Conservation (phyloP, 2,888 invertebrate genomes). For the Biston stratarius region DNA sequence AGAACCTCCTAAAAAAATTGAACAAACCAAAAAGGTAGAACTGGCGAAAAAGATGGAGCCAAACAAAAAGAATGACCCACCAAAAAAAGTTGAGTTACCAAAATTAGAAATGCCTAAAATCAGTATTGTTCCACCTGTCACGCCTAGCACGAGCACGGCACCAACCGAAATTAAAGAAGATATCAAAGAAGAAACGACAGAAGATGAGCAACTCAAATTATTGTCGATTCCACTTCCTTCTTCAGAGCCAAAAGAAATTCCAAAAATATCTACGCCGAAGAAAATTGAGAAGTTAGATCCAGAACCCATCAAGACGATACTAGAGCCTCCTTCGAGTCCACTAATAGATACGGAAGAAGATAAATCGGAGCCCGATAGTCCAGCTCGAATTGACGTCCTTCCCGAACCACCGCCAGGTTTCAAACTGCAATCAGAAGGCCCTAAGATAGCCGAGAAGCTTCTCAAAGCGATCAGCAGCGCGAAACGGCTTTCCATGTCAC, state of each 20-base stretch:
- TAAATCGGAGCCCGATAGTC: conserved; percentile 82
- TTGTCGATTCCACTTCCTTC: conserved; percentile 59
- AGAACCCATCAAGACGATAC: conserved; percentile 57
- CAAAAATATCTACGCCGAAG: conserved; percentile 56
- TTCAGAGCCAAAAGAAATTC: conserved; percentile 50
- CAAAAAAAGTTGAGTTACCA: conserved; percentile 24
- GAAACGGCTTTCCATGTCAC: conserved; percentile 82
- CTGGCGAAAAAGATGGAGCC: conserved; percentile 21
- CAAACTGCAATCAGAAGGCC: conserved; percentile 80
- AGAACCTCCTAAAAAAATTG: conserved; percentile 37
- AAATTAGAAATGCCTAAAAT: conserved; percentile 35
- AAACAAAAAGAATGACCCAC: conserved; percentile 42
- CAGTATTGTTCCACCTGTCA: conserved; percentile 30
- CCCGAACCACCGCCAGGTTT: conserved; percentile 82
- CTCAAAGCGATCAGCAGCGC: conserved; percentile 87
- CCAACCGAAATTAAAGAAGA: conserved; percentile 32
- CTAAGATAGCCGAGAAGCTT: conserved; percentile 88
- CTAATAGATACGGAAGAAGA: conserved; percentile 80
- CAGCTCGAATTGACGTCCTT: conserved; percentile 79
- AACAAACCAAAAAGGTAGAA: conserved; percentile 39
- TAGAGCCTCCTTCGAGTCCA: conserved; percentile 76
- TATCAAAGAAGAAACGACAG: conserved; percentile 38
- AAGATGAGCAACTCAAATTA: conserved; percentile 52
- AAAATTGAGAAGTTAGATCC: conserved; percentile 63
- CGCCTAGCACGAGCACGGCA: conserved; percentile 32